These are phyloP conservation scores for Oxyteleia sp. DNA, from an alignment of 2,888 invertebrate genomes.

Conservation along the genomic window DNA sequence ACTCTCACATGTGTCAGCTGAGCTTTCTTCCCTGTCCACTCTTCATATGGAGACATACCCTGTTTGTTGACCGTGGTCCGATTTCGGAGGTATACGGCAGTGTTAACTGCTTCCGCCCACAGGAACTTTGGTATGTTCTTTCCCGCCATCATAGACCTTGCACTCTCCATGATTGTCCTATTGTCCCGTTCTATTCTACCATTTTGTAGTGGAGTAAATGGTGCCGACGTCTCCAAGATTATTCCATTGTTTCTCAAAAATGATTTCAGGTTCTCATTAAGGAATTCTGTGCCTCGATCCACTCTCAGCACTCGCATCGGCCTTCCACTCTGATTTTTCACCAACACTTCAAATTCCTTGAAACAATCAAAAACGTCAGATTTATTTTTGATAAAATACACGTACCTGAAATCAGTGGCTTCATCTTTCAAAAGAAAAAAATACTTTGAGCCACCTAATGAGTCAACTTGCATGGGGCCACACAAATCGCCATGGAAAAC, in stretches of 20 bases:
- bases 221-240: neutral
- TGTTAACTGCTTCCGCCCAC: no score
- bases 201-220: slow-evolving; percentile 45
- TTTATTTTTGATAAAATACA: slow-evolving; percentile 73
- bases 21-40: slow-evolving; percentile 70
- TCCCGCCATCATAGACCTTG: slow-evolving; percentile 44
- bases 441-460: slow-evolving; percentile 69
- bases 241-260: neutral
- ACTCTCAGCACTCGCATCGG: no score
- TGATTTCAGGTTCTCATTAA: slow-evolving; percentile 18
- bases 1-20: slow-evolving; percentile 52
- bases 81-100: slow-evolving; percentile 38
- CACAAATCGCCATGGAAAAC: slow-evolving; percentile 70
- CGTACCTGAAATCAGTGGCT: slow-evolving; percentile 49
- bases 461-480: slow-evolving; percentile 71
- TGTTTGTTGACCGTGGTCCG: slow-evolving; percentile 1
- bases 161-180: slow-evolving; percentile 52
- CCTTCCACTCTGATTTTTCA: slow-evolving; percentile 26
- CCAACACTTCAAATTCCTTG: slow-evolving; percentile 18
- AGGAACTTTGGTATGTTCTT: slow-evolving; percentile 15
- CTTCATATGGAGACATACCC: slow-evolving; percentile 69
- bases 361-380: slow-evolving; percentile 36
- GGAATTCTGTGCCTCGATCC: no score
- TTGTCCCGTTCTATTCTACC: slow-evolving; percentile 50
- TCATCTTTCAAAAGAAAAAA: slow-evolving; percentile 73